These are phyloP conservation scores for Prionailurus bengalensis DNA, from an alignment of 2,113 vertebrate species.

Conservation along the genomic window DNA sequence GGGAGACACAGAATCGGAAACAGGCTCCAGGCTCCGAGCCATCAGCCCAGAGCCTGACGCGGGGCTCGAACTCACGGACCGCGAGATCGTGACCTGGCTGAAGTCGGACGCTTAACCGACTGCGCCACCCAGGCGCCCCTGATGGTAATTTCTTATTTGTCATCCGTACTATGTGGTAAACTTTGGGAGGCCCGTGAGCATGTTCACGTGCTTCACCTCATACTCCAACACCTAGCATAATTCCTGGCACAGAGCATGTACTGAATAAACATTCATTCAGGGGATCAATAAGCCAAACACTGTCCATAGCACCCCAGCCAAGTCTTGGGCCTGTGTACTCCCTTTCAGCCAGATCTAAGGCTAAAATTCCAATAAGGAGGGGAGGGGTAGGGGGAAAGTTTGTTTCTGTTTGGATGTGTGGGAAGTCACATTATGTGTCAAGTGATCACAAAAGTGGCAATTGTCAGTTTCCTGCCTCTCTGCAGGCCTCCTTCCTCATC, in stretches of 20 bases:
- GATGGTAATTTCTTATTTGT: not conserved
- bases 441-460: not conserved
- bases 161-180: fast-evolving
- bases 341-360: not conserved
- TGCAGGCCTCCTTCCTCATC: not conserved
- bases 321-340: not conserved
- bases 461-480: not conserved
- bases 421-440: not conserved
- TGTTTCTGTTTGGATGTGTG: not conserved
- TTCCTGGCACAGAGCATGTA: not conserved
- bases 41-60: too few species aligned
- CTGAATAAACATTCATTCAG: not conserved
- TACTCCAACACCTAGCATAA: not conserved
- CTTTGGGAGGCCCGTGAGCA: not conserved
- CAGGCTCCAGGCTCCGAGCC: too few species aligned
- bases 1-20: too few species aligned
- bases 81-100: too few species aligned
- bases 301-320: not conserved
- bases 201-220: not conserved
- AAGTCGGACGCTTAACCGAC: too few species aligned
- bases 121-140: too few species aligned
- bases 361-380: not conserved
- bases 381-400: not conserved
- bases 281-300: not conserved
- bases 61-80: too few species aligned